A percentile compares a stretch with the other conserved stretches of the same genome.
These are phyloP conservation scores for Pollimyrus isidori DNA, from an alignment of 2,113 vertebrate genomes.

Conservation along the genomic window DNA sequence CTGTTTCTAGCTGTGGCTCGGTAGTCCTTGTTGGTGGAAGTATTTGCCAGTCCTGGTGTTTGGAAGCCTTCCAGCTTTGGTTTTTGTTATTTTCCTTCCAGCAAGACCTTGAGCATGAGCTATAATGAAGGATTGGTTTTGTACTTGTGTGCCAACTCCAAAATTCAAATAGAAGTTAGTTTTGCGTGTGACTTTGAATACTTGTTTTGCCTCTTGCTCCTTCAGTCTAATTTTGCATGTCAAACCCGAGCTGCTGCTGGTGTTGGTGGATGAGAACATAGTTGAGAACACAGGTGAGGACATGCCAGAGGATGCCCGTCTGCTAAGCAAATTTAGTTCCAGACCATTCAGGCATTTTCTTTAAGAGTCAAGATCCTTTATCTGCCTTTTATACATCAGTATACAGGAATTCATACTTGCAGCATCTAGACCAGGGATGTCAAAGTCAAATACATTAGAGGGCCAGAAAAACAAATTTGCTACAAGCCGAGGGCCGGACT, in stretches of 20 bases:
- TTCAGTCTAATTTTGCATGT: slow-evolving; percentile 51
- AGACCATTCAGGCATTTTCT: slow-evolving; percentile 33
- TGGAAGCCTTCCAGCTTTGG: neutral
- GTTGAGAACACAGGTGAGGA: slow-evolving; percentile 12
- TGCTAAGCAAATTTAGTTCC: slow-evolving; percentile 35
- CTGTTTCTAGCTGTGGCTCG: neutral
- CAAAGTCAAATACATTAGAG: no score
- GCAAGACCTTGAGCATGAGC: neutral
- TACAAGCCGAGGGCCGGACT: no score
- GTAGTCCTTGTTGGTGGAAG: neutral
- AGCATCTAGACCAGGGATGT: no score
- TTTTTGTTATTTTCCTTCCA: neutral
- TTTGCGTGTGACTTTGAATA: slow-evolving; percentile 33
- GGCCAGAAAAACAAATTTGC: no score
- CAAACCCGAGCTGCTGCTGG: slow-evolving; percentile 30
- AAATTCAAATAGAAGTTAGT: slow-evolving; percentile 34
- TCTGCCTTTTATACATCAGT: neutral
- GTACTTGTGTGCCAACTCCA: slow-evolving; percentile 4
- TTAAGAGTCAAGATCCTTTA: neutral
- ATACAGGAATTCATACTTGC: neutral
- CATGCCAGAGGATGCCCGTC: neutral
- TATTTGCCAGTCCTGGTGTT: neutral
- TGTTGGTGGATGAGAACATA: slow-evolving; percentile 14
- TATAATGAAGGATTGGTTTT: slow-evolving; percentile 18
- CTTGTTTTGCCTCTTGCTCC: slow-evolving; percentile 31